phyloP scores from a whole-genome alignment of 2,113 vertebrate species.

The Monarcha castaneiventris region DNA sequence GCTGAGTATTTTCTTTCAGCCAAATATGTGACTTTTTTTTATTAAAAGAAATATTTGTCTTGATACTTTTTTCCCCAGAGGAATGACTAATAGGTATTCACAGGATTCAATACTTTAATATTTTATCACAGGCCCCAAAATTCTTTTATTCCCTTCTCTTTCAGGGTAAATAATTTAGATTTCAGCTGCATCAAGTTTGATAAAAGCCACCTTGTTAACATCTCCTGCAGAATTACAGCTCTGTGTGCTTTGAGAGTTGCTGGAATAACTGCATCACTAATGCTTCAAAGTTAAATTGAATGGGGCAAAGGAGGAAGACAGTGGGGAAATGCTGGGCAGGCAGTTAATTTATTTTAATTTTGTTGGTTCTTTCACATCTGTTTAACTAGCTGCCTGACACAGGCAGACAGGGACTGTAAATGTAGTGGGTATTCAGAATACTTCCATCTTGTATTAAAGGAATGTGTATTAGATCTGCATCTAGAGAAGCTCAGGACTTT shows the following conservation, averaged over 20 bases:
- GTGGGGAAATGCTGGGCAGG: not conserved
- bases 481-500: not conserved
- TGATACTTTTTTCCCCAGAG: not conserved
- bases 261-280: not conserved
- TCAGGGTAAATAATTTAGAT: constrained; percentile 29
- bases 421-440: not conserved
- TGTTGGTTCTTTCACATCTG: constrained; percentile 9
- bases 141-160: constrained; percentile 13
- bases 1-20: not conserved
- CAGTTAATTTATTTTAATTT: constrained; percentile 20
- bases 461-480: not conserved
- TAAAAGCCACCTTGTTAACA: constrained; percentile 9
- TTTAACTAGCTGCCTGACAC: not conserved
- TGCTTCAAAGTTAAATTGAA: not conserved
- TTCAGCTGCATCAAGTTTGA: constrained; percentile 19
- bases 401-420: not conserved
- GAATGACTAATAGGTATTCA: constrained; percentile 12
- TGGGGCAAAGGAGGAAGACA: not conserved
- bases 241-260: not conserved
- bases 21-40: not conserved
- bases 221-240: not conserved
- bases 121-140: constrained; percentile 19
- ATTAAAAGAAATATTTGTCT: constrained; percentile 7
- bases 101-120: not conserved
- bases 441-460: not conserved